Evolutionary conservation across 1,140 invertebrate species (phyloP), one percentile per base, ranked within the genome.

Genomic region (Eumaeus atala): DNA sequence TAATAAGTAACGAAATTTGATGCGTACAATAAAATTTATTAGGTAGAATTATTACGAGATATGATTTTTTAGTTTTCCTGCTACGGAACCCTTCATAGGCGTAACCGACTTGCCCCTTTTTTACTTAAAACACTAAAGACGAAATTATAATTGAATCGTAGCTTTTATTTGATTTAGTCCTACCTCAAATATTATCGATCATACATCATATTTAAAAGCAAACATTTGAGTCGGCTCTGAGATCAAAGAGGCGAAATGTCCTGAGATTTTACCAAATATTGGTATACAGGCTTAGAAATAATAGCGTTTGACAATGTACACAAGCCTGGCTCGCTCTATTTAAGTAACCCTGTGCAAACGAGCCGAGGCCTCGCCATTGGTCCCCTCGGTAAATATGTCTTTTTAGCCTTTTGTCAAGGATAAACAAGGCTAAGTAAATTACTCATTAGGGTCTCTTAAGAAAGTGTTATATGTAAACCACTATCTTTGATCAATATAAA

Each of bases 231-330:
- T 72, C 70, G 66, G 53, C 68, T 58, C 77, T 77, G 73, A 84
- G 77, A 84, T 80, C 66, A 82, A 82, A 80, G 73, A 67, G 68
- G 54, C 51, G 53, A 51, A 62, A 67, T 56, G 70, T 74, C 70
- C 70, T 77, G 62, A 80, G 71, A 76, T 77, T 77, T 77, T 71
- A 65, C 77, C 74, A 81, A 85, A 85, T 71, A 85, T 68, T 70
- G 64, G 66, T 62, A 61, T 66, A 68, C 77, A 77, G 74, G 72
- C 72, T 78, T 76, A 80, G 77, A 85, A 80, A 85, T 85, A 85
- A 85, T 84, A 85, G 72, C 72, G 75, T 77, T 72, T 81, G 76
- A 75, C 72, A 76, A 56, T 70, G 72, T 65, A 78, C 72, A 80
- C 77, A 80, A 48, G 48, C 67, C 70, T 28, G 21, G 21, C 21